phyloP scores from a whole-genome alignment of 2,113 vertebrate genomes.

The Platanista minor region DNA sequence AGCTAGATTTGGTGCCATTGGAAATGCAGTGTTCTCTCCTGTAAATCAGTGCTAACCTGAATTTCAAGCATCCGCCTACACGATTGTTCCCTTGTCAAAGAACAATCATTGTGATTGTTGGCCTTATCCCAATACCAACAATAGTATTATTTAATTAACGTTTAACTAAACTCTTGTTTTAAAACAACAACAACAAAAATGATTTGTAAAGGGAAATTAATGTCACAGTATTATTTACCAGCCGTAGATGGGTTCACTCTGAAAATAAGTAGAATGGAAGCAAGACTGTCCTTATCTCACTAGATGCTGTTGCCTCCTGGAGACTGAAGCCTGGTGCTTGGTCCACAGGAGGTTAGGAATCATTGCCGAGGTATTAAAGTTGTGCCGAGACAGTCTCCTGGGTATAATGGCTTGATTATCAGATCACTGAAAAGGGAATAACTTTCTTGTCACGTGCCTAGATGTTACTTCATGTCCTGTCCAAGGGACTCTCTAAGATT shows the following conservation, averaged over 20 bases:
- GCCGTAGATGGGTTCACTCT: neutral
- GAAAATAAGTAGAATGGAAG: neutral
- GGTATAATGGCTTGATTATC: neutral
- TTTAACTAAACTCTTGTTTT: neutral
- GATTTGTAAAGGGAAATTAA: neutral
- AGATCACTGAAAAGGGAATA: neutral
- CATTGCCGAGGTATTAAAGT: neutral
- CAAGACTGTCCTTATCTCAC: no score
- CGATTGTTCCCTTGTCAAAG: neutral
- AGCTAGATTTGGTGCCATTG: neutral
- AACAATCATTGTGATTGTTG: neutral
- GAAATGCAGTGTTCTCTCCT: neutral
- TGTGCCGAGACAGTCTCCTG: neutral
- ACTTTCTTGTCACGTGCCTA: neutral
- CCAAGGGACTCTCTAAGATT: neutral
- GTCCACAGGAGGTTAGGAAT: neutral
- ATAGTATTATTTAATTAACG: conserved; percentile 9
- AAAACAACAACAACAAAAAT: neutral
- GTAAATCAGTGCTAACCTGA: neutral
- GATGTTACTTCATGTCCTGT: neutral
- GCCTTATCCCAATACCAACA: neutral
- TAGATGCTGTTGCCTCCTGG: neutral
- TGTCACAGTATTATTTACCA: neutral
- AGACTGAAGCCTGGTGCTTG: neutral
- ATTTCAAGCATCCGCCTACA: neutral